These are phyloP conservation scores for Hemiprocne comata DNA, from an alignment of 2,113 vertebrate species.

Conservation along the genomic window DNA sequence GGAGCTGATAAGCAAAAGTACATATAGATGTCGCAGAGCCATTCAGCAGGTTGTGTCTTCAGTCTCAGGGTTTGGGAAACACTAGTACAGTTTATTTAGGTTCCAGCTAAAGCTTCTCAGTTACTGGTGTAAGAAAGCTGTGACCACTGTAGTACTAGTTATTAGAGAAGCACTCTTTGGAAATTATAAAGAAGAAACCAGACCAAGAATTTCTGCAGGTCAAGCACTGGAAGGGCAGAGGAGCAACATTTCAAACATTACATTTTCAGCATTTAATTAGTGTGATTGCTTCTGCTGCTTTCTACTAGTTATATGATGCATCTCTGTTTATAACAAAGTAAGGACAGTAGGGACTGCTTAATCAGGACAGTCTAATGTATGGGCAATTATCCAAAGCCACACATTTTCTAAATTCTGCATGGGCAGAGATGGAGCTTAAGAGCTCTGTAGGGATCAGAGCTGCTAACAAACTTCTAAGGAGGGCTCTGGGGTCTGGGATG, in stretches of 20 bases:
- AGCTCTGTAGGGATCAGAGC: background rate
- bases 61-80: background rate
- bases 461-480: background rate
- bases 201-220: background rate
- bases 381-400: conserved; percentile 4
- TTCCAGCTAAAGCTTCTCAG: background rate
- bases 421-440: background rate
- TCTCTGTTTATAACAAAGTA: background rate
- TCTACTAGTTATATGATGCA: background rate
- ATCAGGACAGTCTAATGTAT: background rate
- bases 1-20: rapidly evolving
- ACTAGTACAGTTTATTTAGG: background rate
- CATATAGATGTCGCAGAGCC: background rate
- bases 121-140: background rate
- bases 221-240: background rate
- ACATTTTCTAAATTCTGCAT: conserved; percentile 14
- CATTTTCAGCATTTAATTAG: background rate
- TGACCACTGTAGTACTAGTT: background rate
- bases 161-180: background rate
- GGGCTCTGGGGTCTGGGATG: background rate
- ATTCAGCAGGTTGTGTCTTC: background rate
- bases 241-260: background rate
- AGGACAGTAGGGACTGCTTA: background rate
- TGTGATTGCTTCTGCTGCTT: background rate
- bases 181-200: background rate